These are phyloP conservation scores for Agrilus planipennis DNA, from an alignment of 1,140 invertebrate genomes.

Conservation along the genomic window DNA sequence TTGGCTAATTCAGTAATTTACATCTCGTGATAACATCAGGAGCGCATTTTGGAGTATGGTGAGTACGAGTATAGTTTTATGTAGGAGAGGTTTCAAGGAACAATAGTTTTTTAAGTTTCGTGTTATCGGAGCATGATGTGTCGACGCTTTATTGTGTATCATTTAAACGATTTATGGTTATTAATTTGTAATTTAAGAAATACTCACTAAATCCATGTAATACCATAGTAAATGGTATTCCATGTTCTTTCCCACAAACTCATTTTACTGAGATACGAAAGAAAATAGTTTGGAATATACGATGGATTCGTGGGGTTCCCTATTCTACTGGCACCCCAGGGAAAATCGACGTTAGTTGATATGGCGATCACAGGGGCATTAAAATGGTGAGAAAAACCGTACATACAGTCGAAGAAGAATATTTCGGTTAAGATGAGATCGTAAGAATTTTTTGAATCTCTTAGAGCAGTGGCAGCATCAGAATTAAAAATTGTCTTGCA, in stretches of 20 bases:
- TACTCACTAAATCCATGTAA: no score
- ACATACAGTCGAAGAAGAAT: conserved; percentile 50
- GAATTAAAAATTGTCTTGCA: not conserved
- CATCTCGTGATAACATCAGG: no score
- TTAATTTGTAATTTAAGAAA: no score
- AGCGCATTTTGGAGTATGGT: no score
- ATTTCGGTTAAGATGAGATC: conserved; percentile 49
- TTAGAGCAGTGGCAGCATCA: not conserved
- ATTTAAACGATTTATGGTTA: no score
- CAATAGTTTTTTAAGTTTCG: no score
- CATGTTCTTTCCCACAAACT: conserved; percentile 41
- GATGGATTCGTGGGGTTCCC: conserved; percentile 43
- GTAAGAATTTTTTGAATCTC: conserved; percentile 33
- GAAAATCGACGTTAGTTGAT: conserved; percentile 42
- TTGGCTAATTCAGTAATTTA: no score
- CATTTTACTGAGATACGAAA: conserved; percentile 35
- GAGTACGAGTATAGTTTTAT: no score
- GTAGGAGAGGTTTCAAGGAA: no score
- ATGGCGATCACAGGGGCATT: conserved; percentile 42
- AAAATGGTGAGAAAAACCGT: conserved; percentile 40
- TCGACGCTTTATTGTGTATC: no score
- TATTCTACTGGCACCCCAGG: conserved; percentile 33
- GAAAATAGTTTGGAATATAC: conserved; percentile 42
- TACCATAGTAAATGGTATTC: no score
- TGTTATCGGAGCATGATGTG: no score